Evolutionary conservation across 1,140 invertebrate genomes (phyloP).

Genomic region (Cecropterus lyciades): DNA sequence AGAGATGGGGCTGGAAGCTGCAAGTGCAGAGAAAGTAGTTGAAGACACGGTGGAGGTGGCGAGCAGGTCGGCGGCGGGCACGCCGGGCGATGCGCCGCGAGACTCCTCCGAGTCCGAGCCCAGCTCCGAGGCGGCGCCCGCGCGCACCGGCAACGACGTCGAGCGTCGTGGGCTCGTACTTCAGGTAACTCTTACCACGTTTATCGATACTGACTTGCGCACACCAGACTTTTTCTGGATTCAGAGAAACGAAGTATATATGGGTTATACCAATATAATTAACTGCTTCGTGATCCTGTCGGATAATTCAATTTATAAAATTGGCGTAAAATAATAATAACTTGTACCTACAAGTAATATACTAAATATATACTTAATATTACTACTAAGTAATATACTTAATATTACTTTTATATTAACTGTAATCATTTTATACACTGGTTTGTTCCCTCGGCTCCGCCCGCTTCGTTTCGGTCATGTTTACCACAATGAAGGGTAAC

Average conservation of each 20-base stretch:
- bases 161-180: constrained; percentile 91
- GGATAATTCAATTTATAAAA: too few relatives aligned
- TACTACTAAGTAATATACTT: too few relatives aligned
- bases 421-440: too few relatives aligned
- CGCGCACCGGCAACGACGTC: constrained; percentile 72
- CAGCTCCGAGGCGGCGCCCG: constrained; percentile 86
- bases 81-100: constrained; percentile 58
- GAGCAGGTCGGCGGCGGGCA: constrained; percentile 53
- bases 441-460: too few relatives aligned
- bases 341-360: too few relatives aligned
- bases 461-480: too few relatives aligned
- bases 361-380: too few relatives aligned
- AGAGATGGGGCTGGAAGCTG: constrained; percentile 61
- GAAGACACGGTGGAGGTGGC: constrained; percentile 1
- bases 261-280: too few relatives aligned
- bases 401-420: too few relatives aligned
- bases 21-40: constrained; percentile 19
- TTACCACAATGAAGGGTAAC: too few relatives aligned
- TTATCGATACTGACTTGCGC: not conserved
- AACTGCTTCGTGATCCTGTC: too few relatives aligned
- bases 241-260: not conserved
- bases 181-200: constrained; percentile 2
- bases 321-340: too few relatives aligned
- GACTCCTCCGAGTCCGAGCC: constrained; percentile 92
- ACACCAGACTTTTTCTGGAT: not conserved